Percentiles rank a stretch among this genome's conserved stretches.
These are phyloP conservation scores for Idris sp. DNA, from an alignment of 1,140 invertebrate species.

Conservation along the genomic window DNA sequence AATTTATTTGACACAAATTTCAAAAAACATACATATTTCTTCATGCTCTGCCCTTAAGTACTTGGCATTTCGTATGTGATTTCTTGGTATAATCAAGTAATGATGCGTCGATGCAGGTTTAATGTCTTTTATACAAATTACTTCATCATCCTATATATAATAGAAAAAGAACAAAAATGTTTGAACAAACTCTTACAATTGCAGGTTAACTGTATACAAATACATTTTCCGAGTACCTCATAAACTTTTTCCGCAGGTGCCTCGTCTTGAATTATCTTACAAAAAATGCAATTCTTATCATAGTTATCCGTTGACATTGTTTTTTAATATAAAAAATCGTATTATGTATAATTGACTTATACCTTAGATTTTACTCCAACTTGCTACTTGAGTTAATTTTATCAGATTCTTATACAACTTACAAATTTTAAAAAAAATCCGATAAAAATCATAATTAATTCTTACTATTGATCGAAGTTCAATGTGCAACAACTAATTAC, in stretches of 20 bases:
- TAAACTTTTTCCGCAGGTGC: constrained; percentile 79
- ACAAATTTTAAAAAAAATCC: not conserved
- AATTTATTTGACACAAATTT: not conserved
- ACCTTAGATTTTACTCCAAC: too few relatives aligned
- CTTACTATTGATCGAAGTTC: not conserved
- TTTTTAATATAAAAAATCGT: not conserved
- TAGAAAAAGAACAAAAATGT: constrained; percentile 19
- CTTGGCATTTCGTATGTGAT: constrained; percentile 87
- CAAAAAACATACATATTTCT: constrained; percentile 80
- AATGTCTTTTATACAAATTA: constrained; percentile 90
- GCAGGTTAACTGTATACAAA: constrained; percentile 18
- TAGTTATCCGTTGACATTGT: constrained; percentile 26
- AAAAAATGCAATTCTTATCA: constrained; percentile 82
- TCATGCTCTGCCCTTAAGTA: constrained; percentile 82
- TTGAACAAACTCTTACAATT: constrained; percentile 6
- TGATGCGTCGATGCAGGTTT: constrained; percentile 89
- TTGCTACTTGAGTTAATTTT: too few relatives aligned
- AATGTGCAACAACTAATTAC: not conserved
- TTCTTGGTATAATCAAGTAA: constrained; percentile 87
- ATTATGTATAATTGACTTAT: not conserved
- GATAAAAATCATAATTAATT: too few relatives aligned
- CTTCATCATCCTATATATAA: constrained; percentile 85
- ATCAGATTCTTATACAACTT: not conserved
- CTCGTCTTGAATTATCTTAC: constrained; percentile 82
- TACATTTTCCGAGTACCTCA: constrained; percentile 62